Percentiles rank a stretch among this genome's conserved stretches.
Conservation (phyloP, 2,797 vertebrate genomes). For the Protosalanx chinensis region DNA sequence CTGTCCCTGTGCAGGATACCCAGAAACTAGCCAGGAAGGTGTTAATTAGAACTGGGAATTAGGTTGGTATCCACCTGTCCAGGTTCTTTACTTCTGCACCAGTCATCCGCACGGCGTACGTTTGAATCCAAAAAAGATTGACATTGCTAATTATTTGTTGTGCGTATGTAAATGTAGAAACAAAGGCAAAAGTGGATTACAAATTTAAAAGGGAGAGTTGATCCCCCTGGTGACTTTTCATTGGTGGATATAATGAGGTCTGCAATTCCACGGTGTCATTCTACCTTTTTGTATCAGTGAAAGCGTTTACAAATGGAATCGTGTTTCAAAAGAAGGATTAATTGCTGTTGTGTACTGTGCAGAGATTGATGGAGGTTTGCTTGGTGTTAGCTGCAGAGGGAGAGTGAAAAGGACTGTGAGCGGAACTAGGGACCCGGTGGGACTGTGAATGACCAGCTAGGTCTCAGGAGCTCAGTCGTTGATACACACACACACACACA, state of each 20-base stretch:
- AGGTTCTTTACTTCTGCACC: not conserved
- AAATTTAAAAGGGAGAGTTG: not conserved
- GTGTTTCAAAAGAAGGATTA: slow-evolving; percentile 33
- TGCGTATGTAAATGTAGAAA: not conserved
- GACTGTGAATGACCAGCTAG: slow-evolving; percentile 59
- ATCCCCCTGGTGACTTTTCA: not conserved
- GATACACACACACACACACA: slow-evolving; percentile 7
- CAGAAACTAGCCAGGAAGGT: slow-evolving; percentile 32
- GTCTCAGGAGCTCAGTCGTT: slow-evolving; percentile 32
- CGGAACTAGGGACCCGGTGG: not conserved
- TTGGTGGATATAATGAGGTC: not conserved
- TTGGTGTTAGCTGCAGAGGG: slow-evolving; percentile 22
- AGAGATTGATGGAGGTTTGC: slow-evolving; percentile 29
- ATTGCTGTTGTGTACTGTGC: slow-evolving; percentile 43
- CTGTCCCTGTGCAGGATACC: slow-evolving; percentile 28
- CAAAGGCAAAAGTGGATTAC: not conserved
- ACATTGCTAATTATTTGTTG: too few relatives aligned
- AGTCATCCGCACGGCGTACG: too few relatives aligned
- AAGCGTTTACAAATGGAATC: not conserved
- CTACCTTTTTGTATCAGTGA: not conserved
- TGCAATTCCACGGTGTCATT: not conserved
- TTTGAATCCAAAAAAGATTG: too few relatives aligned
- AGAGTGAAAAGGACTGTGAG: slow-evolving; percentile 51
- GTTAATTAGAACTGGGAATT: slow-evolving; percentile 31
- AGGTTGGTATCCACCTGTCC: not conserved